phyloP scores from a whole-genome alignment of 2,797 vertebrate species.

The Delichon dasypus region DNA sequence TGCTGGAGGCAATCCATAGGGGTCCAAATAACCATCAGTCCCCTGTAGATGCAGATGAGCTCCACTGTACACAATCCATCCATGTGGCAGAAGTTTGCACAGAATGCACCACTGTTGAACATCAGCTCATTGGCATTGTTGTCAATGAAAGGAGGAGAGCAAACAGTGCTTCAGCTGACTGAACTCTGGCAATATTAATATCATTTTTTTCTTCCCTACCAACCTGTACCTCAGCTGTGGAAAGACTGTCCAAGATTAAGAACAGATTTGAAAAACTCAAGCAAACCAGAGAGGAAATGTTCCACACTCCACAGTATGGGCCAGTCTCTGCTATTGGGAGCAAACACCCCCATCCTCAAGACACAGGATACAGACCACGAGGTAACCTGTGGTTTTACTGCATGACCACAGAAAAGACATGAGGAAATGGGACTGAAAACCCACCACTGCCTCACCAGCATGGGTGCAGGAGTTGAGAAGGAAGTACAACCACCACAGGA shows the following conservation, averaged over 20 bases:
- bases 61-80: not conserved
- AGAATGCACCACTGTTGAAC: accelerated
- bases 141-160: not conserved
- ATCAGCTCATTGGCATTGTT: not conserved
- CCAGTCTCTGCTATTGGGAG: not conserved
- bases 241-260: not conserved
- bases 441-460: not conserved
- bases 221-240: not conserved
- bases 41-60: not conserved
- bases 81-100: not conserved
- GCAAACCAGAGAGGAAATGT: not conserved
- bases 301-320: not conserved
- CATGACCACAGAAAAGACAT: not conserved
- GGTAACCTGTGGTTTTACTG: not conserved
- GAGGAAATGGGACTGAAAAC: not conserved
- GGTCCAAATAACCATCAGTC: not conserved
- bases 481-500: not conserved
- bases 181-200: not conserved
- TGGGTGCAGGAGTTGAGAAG: not conserved
- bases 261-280: not conserved
- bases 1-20: not conserved
- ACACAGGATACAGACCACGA: not conserved
- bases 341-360: not conserved
- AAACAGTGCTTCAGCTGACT: not conserved
- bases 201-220: not conserved